Evolutionary conservation across 2,797 vertebrate species (phyloP).

Genomic region (Hippocampus kuda): DNA sequence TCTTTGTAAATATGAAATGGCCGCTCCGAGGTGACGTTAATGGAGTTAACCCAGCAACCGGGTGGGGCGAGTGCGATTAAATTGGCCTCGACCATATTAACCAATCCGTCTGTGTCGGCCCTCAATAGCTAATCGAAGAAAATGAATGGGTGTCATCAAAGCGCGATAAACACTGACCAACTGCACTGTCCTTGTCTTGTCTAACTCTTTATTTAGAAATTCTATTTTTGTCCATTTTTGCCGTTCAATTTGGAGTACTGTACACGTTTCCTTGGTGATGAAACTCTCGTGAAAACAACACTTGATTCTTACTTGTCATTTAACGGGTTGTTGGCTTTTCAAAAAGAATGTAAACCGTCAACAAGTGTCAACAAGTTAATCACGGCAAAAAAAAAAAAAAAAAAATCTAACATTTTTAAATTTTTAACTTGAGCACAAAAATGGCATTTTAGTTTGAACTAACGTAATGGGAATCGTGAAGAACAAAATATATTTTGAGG

Average conservation of each 20-base stretch:
- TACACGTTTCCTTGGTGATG: neutral
- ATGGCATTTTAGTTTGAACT: too few species aligned
- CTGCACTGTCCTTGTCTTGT: neutral
- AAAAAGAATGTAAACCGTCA: neutral
- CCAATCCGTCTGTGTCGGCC: conserved; percentile 59
- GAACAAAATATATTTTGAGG: too few species aligned
- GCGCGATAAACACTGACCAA: conserved; percentile 43
- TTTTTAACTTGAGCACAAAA: too few species aligned
- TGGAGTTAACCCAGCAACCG: conserved; percentile 64
- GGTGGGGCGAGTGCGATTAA: conserved; percentile 42
- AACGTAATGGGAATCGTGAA: too few species aligned
- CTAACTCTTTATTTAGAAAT: neutral
- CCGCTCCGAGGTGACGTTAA: conserved; percentile 63
- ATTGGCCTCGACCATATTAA: conserved; percentile 63
- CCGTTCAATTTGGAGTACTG: neutral
- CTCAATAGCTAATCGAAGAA: conserved; percentile 49
- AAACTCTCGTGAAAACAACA: neutral
- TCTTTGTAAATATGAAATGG: conserved; percentile 67
- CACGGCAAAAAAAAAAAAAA: too few species aligned
- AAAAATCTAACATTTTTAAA: too few species aligned
- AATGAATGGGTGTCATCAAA: conserved; percentile 48
- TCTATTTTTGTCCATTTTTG: neutral
- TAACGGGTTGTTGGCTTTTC: neutral
- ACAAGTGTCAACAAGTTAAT: too few species aligned
- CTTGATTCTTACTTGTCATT: neutral